These are phyloP conservation scores for Sebastes minor DNA, from an alignment of 2,797 vertebrate species.

Conservation along the genomic window DNA sequence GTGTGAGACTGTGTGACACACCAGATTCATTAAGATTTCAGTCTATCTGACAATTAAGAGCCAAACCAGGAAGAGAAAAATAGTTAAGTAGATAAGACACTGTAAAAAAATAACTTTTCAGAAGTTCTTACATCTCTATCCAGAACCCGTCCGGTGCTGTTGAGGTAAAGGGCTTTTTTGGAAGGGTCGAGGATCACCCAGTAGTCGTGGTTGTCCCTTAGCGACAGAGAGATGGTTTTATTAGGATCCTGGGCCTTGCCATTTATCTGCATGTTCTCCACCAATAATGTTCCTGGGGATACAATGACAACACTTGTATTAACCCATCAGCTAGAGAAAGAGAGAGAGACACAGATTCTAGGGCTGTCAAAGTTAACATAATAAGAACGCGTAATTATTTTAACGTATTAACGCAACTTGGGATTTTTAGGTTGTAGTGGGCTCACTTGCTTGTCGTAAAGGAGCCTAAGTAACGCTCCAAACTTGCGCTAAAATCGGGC, in stretches of 20 bases:
- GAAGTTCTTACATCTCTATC: constrained; percentile 88
- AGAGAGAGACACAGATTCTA: not conserved
- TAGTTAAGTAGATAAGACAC: not conserved
- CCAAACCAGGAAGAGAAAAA: not conserved
- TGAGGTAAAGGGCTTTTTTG: constrained; percentile 89
- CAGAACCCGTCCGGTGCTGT: constrained; percentile 90
- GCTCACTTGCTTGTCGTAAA: too few species aligned
- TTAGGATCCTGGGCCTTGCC: constrained; percentile 87
- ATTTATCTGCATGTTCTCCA: constrained; percentile 94
- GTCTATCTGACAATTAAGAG: not conserved
- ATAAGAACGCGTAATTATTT: too few species aligned
- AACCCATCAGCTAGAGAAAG: not conserved
- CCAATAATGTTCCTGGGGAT: constrained; percentile 88
- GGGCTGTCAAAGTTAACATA: too few species aligned
- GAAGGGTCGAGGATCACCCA: constrained; percentile 92
- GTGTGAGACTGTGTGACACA: not conserved
- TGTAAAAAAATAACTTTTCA: not conserved
- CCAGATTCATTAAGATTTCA: not conserved
- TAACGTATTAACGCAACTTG: too few species aligned
- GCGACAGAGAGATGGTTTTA: constrained; percentile 89
- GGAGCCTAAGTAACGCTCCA: too few species aligned
- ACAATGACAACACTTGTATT: not conserved
- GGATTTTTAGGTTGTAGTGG: too few species aligned
- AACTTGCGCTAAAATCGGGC: too few species aligned
- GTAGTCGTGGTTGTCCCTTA: constrained; percentile 89